Evolutionary conservation across 53 echinoderm and acorn worm species (phyloP), one percentile per base, ranked within the genome.

Genomic region (Crossaster papposus): DNA sequence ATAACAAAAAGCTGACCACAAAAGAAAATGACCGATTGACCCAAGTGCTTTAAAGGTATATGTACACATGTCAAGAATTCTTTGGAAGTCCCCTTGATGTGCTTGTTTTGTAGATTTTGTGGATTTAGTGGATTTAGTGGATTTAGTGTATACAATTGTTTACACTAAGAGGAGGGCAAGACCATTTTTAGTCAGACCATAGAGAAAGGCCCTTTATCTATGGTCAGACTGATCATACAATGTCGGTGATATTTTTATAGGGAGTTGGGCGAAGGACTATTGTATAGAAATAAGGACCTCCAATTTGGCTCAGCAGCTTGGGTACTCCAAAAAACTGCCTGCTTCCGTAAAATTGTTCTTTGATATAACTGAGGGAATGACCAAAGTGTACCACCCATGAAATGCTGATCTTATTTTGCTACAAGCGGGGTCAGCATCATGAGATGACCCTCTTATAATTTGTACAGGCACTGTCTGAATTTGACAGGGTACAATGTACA

Each of bases 11-110:
- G 29, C 70, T 70, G 70, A 70, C 84, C 38, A 10, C 70, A 51
- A 83, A 70, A 72, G 84, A 72, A 36, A 51, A 24, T 72, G 84
- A 83, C 84, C 72, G 44, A 38, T 70, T 83, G 84, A 83, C 71
- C 83, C 71, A 51, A 83, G 84, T 71, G 51, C 84, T 83, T 52
- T 10, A 51, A 71, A 71, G n/a, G n/a, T 30, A 68, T 51, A 44
- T 44, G 44, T 63, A 35, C 76, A 76, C 76, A 35, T 33, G 44
- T 83, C 65, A 36, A 68, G 38, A 83, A 23, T 65, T 83, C 23
- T 34, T 22, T 44, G 18, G 35, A 36, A 34, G 22, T 63, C 32
- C 8, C 58, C 34, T 58, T 2, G 20, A 33, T 17, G 23, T 36
- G 64, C 82, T 82, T 64, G 35, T 36, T 82, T 74, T 33, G 75